Conservation (phyloP, 2,797 vertebrate species). For the Spinibarbus caldwelli region DNA sequence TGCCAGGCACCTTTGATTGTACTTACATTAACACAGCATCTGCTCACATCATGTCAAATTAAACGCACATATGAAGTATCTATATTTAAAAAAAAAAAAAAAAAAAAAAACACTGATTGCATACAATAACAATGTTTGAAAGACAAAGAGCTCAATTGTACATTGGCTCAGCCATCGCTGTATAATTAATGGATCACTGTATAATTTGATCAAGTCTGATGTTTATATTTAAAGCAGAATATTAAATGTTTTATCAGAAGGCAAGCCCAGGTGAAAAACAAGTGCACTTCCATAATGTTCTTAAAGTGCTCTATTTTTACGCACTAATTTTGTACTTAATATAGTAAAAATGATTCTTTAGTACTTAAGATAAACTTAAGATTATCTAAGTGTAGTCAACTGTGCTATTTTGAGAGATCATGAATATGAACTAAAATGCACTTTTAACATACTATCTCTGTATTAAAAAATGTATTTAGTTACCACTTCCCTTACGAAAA, state of each 20-base stretch:
- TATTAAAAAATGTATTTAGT: too few relatives aligned
- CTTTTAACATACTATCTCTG: too few relatives aligned
- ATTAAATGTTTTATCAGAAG: conserved; percentile 43
- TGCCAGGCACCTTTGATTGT: neutral
- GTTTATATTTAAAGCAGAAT: neutral
- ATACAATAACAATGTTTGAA: neutral
- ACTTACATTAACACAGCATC: neutral
- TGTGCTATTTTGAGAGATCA: too few relatives aligned
- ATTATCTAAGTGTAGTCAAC: too few relatives aligned
- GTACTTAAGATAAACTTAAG: too few relatives aligned
- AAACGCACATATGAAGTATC: neutral
- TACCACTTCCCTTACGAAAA: too few relatives aligned
- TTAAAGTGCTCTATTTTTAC: too few relatives aligned
- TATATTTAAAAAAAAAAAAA: neutral
- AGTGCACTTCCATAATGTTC: too few relatives aligned
- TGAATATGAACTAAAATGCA: too few relatives aligned
- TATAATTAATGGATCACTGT: neutral
- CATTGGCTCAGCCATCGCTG: too few relatives aligned
- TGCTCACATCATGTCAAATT: neutral
- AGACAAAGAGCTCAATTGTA: neutral
- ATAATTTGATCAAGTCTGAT: neutral
- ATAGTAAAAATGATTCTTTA: too few relatives aligned
- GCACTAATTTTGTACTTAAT: too few relatives aligned
- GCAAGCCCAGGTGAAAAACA: neutral
- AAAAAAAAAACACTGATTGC: neutral